These are phyloP conservation scores for Istiophorus platypterus DNA, from an alignment of 2,113 vertebrate species.

Conservation along the genomic window DNA sequence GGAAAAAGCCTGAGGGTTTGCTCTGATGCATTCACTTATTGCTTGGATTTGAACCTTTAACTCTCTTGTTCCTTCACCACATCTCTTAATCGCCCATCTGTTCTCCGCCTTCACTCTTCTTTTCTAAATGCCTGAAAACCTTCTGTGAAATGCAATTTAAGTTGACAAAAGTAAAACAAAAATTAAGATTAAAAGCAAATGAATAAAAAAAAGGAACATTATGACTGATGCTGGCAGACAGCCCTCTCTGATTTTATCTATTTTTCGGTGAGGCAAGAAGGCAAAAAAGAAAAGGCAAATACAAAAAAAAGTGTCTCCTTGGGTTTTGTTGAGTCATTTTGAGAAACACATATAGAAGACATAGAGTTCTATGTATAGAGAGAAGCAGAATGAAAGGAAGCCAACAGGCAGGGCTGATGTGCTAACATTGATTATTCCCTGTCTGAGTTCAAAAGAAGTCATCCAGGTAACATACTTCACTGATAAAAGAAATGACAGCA, in stretches of 20 bases:
- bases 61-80: constrained; percentile 18
- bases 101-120: constrained; percentile 40
- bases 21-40: constrained; percentile 43
- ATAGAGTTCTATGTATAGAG: constrained; percentile 19
- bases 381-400: constrained; percentile 28
- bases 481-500: constrained; percentile 58
- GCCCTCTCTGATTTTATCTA: neutral
- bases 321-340: constrained; percentile 27
- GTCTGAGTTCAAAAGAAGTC: constrained; percentile 44
- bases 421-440: constrained; percentile 61
- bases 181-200: constrained; percentile 1
- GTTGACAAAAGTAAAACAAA: neutral
- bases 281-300: neutral
- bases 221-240: neutral
- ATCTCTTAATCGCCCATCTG: constrained; percentile 38
- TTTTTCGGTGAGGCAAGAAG: neutral
- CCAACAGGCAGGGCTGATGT: constrained; percentile 37
- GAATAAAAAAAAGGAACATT: constrained; percentile 3
- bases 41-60: constrained; percentile 55
- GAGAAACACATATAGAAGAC: neutral
- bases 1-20: constrained; percentile 47
- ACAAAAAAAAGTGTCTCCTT: neutral
- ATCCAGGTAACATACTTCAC: constrained; percentile 37
- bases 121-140: constrained; percentile 13
- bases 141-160: neutral